These are phyloP conservation scores for Hyperoplus lanceolatus DNA, from an alignment of 2,797 vertebrate genomes.

Conservation along the genomic window DNA sequence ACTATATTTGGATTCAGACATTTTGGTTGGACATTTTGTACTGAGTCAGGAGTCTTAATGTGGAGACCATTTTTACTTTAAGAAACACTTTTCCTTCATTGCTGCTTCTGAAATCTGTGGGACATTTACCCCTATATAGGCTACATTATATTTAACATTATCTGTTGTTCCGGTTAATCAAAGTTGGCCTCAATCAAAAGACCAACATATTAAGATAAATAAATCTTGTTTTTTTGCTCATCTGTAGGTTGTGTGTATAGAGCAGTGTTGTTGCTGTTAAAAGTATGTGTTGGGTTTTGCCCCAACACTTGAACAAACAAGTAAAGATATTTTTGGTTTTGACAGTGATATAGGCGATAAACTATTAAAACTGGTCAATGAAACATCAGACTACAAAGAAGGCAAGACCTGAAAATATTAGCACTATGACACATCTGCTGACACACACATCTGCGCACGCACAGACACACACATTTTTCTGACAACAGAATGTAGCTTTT, in stretches of 20 bases:
- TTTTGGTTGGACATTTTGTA: constrained; percentile 40
- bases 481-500: constrained; percentile 23
- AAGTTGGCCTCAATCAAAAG: not conserved
- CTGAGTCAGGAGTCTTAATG: constrained; percentile 16
- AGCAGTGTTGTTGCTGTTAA: not conserved
- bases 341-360: too few relatives aligned
- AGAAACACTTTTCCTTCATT: not conserved
- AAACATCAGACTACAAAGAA: constrained; percentile 7
- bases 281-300: not conserved
- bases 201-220: not conserved
- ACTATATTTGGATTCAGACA: constrained; percentile 64
- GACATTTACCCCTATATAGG: not conserved
- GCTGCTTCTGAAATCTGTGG: not conserved
- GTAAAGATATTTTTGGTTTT: not conserved
- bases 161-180: not conserved
- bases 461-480: not conserved
- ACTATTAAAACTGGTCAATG: not conserved
- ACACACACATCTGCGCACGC: not conserved
- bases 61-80: constrained; percentile 6
- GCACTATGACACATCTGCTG: not conserved
- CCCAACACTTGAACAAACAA: not conserved
- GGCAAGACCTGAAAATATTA: not conserved
- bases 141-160: not conserved
- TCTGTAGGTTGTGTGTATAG: not conserved
- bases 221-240: not conserved